These are phyloP conservation scores for Phyllotis vaccarum DNA, from an alignment of 2,797 vertebrate genomes.

Conservation along the genomic window DNA sequence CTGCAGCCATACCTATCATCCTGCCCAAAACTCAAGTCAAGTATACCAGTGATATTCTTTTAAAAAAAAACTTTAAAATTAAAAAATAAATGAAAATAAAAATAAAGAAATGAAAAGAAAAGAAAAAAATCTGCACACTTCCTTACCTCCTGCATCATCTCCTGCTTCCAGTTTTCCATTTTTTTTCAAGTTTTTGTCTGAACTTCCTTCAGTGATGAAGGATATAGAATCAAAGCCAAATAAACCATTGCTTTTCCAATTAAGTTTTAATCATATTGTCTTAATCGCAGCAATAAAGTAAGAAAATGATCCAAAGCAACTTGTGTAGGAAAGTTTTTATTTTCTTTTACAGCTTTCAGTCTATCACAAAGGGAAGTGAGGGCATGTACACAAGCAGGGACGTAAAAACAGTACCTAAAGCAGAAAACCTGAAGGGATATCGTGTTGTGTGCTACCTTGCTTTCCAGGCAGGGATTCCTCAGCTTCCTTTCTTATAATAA, in stretches of 20 bases:
- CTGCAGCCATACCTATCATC: no score
- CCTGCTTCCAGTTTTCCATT: background rate
- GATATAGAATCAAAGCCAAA: background rate
- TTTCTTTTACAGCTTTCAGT: background rate
- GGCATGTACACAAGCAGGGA: background rate
- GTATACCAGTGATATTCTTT: no score
- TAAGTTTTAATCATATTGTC: background rate
- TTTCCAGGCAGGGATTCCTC: no score
- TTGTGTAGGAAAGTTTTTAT: background rate
- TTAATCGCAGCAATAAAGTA: background rate
- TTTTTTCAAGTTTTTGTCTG: background rate
- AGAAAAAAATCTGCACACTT: no score
- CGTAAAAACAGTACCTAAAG: background rate
- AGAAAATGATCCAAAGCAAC: background rate
- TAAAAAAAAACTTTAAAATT: no score
- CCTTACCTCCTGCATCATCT: background rate
- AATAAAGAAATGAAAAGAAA: no score
- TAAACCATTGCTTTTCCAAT: background rate
- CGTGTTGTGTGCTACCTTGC: background rate
- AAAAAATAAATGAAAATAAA: no score
- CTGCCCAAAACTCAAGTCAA: no score
- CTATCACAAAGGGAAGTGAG: background rate
- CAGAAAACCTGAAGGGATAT: no score
- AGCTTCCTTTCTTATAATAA: background rate
- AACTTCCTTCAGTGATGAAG: background rate